These are phyloP conservation scores for Momotus momota DNA, from an alignment of 2,797 vertebrate species.

Conservation along the genomic window DNA sequence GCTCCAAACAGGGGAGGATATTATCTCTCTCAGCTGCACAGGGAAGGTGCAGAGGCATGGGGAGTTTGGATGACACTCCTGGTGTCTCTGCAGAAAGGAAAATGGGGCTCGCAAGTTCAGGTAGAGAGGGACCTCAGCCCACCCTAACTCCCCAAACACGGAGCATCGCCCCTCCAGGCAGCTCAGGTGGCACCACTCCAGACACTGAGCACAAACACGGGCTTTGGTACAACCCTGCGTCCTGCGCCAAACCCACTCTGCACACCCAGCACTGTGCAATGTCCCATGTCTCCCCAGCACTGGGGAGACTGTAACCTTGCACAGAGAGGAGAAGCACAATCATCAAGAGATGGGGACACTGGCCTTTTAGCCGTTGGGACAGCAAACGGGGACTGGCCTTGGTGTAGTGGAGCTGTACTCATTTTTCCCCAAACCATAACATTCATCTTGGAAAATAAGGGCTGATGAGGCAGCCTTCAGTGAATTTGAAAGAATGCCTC, in stretches of 20 bases:
- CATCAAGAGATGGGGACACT: neutral
- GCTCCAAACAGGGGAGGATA: neutral
- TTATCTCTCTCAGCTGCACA: neutral
- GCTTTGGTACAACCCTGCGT: neutral
- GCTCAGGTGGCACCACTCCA: neutral
- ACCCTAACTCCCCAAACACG: too few relatives aligned
- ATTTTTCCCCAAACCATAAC: neutral
- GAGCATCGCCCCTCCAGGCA: rapidly evolving
- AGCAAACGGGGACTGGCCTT: neutral
- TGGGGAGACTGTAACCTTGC: neutral
- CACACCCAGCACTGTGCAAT: neutral
- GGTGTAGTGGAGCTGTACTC: neutral
- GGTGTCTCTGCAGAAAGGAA: neutral
- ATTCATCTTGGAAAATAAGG: neutral
- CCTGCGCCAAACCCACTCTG: neutral
- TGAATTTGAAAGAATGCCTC: neutral
- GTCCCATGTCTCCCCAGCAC: neutral
- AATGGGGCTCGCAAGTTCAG: neutral
- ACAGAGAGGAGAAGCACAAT: neutral
- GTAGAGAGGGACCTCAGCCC: neutral
- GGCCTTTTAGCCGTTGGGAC: neutral
- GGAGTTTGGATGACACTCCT: neutral
- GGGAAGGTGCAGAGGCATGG: neutral
- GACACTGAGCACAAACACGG: neutral
- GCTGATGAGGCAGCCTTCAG: neutral